Conservation (phyloP, 2,113 vertebrate species). For the Bufo bufo region DNA sequence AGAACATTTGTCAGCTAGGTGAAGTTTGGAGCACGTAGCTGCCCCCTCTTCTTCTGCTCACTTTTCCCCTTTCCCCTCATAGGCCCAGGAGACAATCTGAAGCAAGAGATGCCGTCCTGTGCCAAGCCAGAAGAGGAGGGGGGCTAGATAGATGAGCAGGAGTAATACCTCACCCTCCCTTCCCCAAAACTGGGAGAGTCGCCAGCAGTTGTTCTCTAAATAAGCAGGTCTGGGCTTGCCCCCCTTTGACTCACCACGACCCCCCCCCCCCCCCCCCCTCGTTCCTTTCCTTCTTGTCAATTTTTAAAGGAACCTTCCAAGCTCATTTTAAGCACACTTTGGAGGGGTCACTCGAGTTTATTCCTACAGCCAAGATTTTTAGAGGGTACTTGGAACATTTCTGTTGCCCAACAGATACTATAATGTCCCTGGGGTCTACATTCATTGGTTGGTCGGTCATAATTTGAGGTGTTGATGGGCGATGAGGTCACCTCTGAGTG, state of each 20-base stretch:
- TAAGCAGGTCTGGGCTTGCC: slow-evolving; percentile 36
- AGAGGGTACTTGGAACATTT: neutral
- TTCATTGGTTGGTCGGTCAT: slow-evolving; percentile 5
- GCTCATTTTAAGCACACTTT: neutral
- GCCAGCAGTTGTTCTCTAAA: slow-evolving; percentile 51
- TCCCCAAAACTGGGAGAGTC: slow-evolving; percentile 32
- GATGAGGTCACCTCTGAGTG: slow-evolving; percentile 8
- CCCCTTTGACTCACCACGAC: neutral
- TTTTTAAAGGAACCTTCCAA: slow-evolving; percentile 18
- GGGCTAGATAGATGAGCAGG: slow-evolving; percentile 15
- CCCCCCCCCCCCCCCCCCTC: neutral
- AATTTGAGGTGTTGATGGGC: neutral
- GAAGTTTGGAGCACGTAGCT: neutral
- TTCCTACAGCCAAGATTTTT: neutral
- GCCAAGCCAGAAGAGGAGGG: slow-evolving; percentile 37
- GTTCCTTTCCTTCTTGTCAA: neutral
- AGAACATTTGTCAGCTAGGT: slow-evolving; percentile 49
- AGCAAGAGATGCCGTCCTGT: slow-evolving; percentile 41
- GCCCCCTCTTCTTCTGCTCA: neutral
- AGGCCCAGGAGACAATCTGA: slow-evolving; percentile 31
- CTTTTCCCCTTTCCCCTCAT: slow-evolving; percentile 21
- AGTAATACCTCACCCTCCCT: slow-evolving; percentile 33
- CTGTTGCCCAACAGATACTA: neutral
- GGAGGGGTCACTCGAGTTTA: slow-evolving; percentile 4
- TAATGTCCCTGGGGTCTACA: neutral